These are phyloP conservation scores for Apamea sordens DNA, from an alignment of 2,888 invertebrate genomes.

Conservation along the genomic window DNA sequence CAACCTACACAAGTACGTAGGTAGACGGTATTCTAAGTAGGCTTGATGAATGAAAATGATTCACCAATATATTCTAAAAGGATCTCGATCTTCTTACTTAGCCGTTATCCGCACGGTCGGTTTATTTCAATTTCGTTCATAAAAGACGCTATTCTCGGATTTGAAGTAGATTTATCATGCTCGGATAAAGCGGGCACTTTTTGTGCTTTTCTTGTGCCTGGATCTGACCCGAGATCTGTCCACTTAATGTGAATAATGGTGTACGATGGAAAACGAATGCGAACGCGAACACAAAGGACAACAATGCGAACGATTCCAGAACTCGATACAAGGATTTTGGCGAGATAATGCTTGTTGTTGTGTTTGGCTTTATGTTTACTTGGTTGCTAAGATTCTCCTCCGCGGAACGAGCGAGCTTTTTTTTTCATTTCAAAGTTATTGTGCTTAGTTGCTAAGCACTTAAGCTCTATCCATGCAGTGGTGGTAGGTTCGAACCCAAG, in stretches of 20 bases:
- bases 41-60: slow-evolving; percentile 89
- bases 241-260: slow-evolving; percentile 91
- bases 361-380: slow-evolving; percentile 67
- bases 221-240: slow-evolving; percentile 91
- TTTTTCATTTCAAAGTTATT: not conserved
- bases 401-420: slow-evolving; percentile 1
- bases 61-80: slow-evolving; percentile 89
- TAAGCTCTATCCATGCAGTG: not conserved
- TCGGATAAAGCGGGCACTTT: slow-evolving; percentile 91
- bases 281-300: slow-evolving; percentile 89
- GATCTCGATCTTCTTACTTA: slow-evolving; percentile 90
- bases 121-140: slow-evolving; percentile 91
- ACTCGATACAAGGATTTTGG: slow-evolving; percentile 88
- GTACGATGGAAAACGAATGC: slow-evolving; percentile 90
- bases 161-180: slow-evolving; percentile 91
- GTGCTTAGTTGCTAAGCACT: not conserved
- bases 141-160: slow-evolving; percentile 91
- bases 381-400: slow-evolving; percentile 41
- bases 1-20: slow-evolving; percentile 42
- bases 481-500: not conserved
- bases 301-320: slow-evolving; percentile 89
- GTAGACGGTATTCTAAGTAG: slow-evolving; percentile 65
- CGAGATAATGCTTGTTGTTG: slow-evolving; percentile 82
- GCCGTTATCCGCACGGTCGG: slow-evolving; percentile 90
- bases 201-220: slow-evolving; percentile 91